Evolutionary conservation across 2,113 vertebrate genomes (phyloP), one percentile per base, ranked within the genome.

Genomic region (Lagopus leucura): DNA sequence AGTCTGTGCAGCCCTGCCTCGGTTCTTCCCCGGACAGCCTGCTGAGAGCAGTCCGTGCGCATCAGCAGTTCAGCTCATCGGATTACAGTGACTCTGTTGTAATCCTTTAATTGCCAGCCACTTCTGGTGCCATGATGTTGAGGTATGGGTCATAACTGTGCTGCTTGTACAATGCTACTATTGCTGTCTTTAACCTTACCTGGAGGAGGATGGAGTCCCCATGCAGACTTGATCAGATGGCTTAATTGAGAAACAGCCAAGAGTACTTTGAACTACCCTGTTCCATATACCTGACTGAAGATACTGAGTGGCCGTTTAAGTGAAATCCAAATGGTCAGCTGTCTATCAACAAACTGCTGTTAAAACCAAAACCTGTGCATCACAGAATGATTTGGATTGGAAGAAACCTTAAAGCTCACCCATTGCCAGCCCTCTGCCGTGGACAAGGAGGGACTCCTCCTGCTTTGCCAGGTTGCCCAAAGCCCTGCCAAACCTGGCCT

Each of bases 31-130:
- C 3, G 2, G 0, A 74, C 78, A 76, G 78, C 89, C 85, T 40
- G 54, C 3, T 2, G 0, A 1, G 13, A 80, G 47, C 67, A 18
- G n/a, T 13, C 64, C 10, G 0, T 43, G 60, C 30, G 38, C 71
- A 48, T 91, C 78, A 82, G 82, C 64, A 50, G 91, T 70, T 11
- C 6, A 84, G 86, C 89, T 94, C 76, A 88, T 93, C 13, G n/a
- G 93, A 95, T 94, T 95, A 95, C 92, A 6, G 7, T 4, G 5
- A 34, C 82, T 69, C 36, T 20, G 88, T n/a, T 90, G 83, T 95
- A 94, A 97, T 95, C 91, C 60, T 78, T 69, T 95, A 92, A 96
- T 94, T 96, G 88, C 86, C 95, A 93, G 90, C 88, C 86, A 88
- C 90, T 96, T 96, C 73, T 93, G 86, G 74, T 94, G 76, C 71